Conservation (phyloP, 30 jellyfish, hydroid and myxozoan species). For the Aurelia sp. region DNA sequence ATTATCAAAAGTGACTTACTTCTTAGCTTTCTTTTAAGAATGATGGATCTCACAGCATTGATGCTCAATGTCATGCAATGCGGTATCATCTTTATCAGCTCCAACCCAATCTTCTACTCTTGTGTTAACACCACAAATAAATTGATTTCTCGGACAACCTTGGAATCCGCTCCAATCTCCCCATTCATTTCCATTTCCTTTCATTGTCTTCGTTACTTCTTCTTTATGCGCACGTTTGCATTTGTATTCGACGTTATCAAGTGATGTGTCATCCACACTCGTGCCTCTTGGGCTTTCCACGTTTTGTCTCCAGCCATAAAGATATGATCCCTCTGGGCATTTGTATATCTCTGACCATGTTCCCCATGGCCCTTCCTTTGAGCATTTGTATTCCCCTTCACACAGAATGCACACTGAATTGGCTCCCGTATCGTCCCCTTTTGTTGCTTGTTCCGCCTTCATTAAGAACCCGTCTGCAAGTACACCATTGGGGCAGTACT, state of each 20-base stretch:
- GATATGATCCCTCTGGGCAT: constrained; percentile 27
- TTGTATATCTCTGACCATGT: constrained; percentile 4
- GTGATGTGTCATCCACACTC: constrained; percentile 52
- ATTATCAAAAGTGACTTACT: too few species aligned
- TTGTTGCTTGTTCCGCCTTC: neutral
- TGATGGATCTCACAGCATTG: too few species aligned
- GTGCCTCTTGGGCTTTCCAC: constrained; percentile 1
- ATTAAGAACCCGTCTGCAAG: constrained; percentile 21
- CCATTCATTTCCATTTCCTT: constrained; percentile 10
- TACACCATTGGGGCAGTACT: constrained; percentile 35
- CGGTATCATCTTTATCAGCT: too few species aligned
- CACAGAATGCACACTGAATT: neutral
- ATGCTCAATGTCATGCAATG: too few species aligned
- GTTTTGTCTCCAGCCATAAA: constrained; percentile 49
- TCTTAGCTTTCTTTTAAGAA: too few species aligned
- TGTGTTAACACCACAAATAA: neutral
- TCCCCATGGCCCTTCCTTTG: constrained; percentile 41
- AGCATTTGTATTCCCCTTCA: constrained; percentile 5
- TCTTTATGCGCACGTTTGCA: constrained; percentile 30
- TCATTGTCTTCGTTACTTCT: neutral
- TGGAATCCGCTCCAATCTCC: constrained; percentile 7
- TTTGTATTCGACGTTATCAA: constrained; percentile 40
- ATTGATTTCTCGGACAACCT: constrained; percentile 12
- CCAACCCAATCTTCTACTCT: too few species aligned
- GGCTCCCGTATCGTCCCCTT: constrained; percentile 13